Evolutionary conservation across 1,140 invertebrate genomes (phyloP).

Genomic region (Zaprionus davidi): DNA sequence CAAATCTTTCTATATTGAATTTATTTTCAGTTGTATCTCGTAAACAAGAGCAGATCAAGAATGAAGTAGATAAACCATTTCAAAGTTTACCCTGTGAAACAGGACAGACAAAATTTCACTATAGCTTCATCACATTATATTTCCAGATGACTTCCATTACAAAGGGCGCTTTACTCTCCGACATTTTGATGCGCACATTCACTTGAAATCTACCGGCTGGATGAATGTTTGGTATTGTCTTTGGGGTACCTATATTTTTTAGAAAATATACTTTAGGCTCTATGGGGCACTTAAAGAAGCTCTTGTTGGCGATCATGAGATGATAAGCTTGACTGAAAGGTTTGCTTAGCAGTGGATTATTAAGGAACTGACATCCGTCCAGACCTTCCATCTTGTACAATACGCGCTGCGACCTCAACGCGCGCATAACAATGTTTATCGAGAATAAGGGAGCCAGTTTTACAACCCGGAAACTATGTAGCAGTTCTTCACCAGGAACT

Average conservation of each 20-base stretch:
- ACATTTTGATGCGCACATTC: slow-evolving; percentile 26
- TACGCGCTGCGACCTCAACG: slow-evolving; percentile 32
- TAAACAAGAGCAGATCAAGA: not conserved
- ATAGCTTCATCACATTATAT: slow-evolving; percentile 47
- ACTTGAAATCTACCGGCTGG: slow-evolving; percentile 45
- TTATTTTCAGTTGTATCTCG: too few species aligned
- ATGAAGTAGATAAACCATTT: not conserved
- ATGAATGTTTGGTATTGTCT: slow-evolving; percentile 42
- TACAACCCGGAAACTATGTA: slow-evolving; percentile 51
- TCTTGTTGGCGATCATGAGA: slow-evolving; percentile 40
- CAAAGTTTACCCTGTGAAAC: not conserved
- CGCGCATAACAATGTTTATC: slow-evolving; percentile 30
- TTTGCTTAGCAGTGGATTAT: slow-evolving; percentile 48
- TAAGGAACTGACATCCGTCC: slow-evolving; percentile 55
- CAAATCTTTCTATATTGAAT: too few species aligned
- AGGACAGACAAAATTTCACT: not conserved
- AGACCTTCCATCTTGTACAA: slow-evolving; percentile 51
- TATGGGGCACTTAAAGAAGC: slow-evolving; percentile 50
- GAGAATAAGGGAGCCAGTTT: slow-evolving; percentile 28
- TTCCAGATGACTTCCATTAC: slow-evolving; percentile 45
- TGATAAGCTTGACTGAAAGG: slow-evolving; percentile 33
- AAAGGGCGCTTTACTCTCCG: slow-evolving; percentile 25
- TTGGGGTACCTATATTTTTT: slow-evolving; percentile 25
- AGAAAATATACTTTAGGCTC: slow-evolving; percentile 43
- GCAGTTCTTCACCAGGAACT: not conserved